Evolutionary conservation across 2,797 vertebrate species (phyloP), one percentile per base, ranked within the genome.

Genomic region (Nothura maculosa): DNA sequence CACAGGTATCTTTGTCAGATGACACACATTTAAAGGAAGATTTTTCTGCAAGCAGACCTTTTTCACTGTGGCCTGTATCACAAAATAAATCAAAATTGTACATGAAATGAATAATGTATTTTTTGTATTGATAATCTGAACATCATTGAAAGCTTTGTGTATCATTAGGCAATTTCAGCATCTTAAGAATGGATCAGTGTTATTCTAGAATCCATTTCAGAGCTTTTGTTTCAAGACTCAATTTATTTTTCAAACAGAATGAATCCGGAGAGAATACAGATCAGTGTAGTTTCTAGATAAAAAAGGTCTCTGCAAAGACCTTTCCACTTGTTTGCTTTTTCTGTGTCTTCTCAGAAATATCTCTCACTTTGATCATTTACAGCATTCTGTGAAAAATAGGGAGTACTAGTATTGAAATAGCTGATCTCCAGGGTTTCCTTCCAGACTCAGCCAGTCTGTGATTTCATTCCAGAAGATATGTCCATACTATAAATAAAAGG

Each of bases 161-260:
- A 9, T 34, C 54, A 45, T 67, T 55, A 20, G 18, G 13, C 27
- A 78, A 45, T 72, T 87, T 66, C 66, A 78, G 10, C 36, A 85
- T 16, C 4, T 6, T 22, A 73, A 28, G 42, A 75, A 14, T 47
- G 50, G 91, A 87, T 75, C 5, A 45, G 22, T 58, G 32, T 27
- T 83, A 38, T 79, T 81, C 63, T 66, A 79, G 55, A 84, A 83
- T 69, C 55, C 48, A 12, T 68, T 88, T 90, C 67, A 84, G 24
- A 20, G 25, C 4, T 19, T 62, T 76, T 67, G 24, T 78, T 91
- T 88, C 63, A 84, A 62, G 52, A 84, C 70, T 24, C 19, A 81
- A 57, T 84, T 85, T 88, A 69, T 66, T 91, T 63, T 84, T 86
- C 60, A 86, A 94, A 81, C 27, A 79, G 20, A 90, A 91, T 5